Base-by-base conservation (phyloP, 2,113 vertebrate species). In the Dipodomys ordii region DNA sequence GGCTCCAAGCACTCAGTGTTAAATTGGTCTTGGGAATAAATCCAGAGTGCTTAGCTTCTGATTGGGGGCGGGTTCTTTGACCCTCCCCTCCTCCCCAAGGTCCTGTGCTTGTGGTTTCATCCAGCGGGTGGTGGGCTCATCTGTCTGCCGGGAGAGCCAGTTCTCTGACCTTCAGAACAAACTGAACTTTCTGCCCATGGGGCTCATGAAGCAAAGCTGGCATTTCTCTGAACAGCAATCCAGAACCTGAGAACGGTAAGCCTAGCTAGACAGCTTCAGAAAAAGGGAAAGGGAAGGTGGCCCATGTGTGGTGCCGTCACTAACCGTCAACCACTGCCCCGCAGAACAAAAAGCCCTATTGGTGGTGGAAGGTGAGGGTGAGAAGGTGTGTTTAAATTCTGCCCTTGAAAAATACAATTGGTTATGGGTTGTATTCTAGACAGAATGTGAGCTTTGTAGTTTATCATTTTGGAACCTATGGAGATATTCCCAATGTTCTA, bases 401-500 rank as follows among this genome's bases (percentile, higher is more conserved):
- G 32, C 7, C 3, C 19, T 64, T 74, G 65, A 39, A 87, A 39
- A 76, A 49, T 46, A 25, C 11, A 23, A 65, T 83, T 85, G 64
- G 13, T 93, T 93, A 28, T 44, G 68, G 86, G 19, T 19, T 86
- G 49, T 2, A 57, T 4, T 12, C 1, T 27, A 71, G 28, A 16
- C 68, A 84, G 68, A 88, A 72, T 60, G 13, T 80, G 35, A 30
- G 1, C 72, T 95, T 88, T 77, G 49, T 76, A 67, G 49, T 76
- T 79, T 67, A 3, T 30, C 71, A 84, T 62, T 88, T 88, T 90
- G 80, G 73, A 77, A 32, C 53, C 35, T 67, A 25, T 71, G 88
- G 69, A 88, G 28, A 81, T 89, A 81, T 15, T 83, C 57, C 72
- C 60, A 90, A 67, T 84, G 32, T 71, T 60, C 25, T 62, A 92